Base-by-base conservation (phyloP, 2,797 vertebrate species). In the Coreius guichenoti region DNA sequence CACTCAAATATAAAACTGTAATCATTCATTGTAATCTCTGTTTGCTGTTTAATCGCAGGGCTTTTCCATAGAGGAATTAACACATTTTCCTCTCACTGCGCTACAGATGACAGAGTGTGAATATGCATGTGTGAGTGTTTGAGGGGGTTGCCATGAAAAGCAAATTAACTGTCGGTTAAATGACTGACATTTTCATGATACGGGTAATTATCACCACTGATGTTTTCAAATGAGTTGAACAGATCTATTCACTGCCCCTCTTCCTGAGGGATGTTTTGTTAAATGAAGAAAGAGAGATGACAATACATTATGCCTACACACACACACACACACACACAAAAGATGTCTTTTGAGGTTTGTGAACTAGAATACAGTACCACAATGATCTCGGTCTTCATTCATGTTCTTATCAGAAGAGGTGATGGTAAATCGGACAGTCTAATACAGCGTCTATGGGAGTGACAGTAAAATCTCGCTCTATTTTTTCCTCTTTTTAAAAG, bases 1-100 rank as follows among this genome's bases (percentile, higher is more conserved):
- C 63, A 33, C 82, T 79, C 39, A 89, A 91, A 83, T 91, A 86
- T 85, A 89, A 88, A 92, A 91, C 91, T 91, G 91, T 91, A 91
- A 91, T 91, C 87, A 80, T 91, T 93, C 84, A 91, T 89, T 91
- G 86, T 91, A 93, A 93, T 94, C 92, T 93, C 90, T 90, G 85
- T 85, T 86, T 79, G 88, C 90, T 90, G 80, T 90, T 90, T 93
- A 92, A 94, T 93, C 92, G 90, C 84, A 80, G 65, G 54, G 88
- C 89, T 92, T 93, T 91, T 88, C 91, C 80, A 45, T 67, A 82
- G 81, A 90, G 80, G 91, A 91, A 92, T 92, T 89, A 92, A 88
- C 90, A 87, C 73, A 73, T 92, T 90, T 86, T 86, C 47, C 86
- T 92, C 90, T 85, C 84, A 80, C 49, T 26, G 31, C 21, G 76